Evolutionary conservation across 2,888 invertebrate genomes (phyloP), one percentile per base, ranked within the genome.

Genomic region (Nomada goodeniana): DNA sequence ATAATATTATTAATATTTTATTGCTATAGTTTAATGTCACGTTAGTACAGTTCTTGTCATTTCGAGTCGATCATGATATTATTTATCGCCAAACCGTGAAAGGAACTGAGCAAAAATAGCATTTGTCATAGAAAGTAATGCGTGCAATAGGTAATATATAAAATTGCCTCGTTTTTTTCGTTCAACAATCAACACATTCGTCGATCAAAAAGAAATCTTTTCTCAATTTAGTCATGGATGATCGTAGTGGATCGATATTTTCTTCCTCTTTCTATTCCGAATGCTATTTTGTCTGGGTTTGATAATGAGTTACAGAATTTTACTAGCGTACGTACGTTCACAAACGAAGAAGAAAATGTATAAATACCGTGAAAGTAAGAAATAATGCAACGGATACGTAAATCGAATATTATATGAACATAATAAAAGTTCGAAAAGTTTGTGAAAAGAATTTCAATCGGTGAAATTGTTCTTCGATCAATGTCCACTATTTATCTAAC

Each of bases 1-100:
- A 80, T 76, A 84, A 50, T 80, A 82, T 82, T 80, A 84, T 86
- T 80, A 76, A 80, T 86, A 81, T 64, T 84, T 73, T 79, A 86
- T 82, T 78, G 76, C 65, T 71, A 81, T 81, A 84, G 76, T 86
- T 72, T 86, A 86, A 82, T 82, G n/a, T 78, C 80, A 79, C 78
- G 69, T 85, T 84, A 77, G 76, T 82, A 83, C 81, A 81, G 81
- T 81, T 83, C 81, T 76, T 81, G 78, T 82, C 78, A 82, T 76
- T 78, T 82, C 69, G 63, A 64, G 80, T 72, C 76, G 80, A 59
- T 64, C 72, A 70, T 70, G 76, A 80, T 77, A 67, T 79, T 75
- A 71, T 82, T 82, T 79, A 82, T 76, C 79, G 57, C n/a, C 61
- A 70, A 36, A 59, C 13, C 55, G 61, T 57, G 23, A 36, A 53